A percentile compares a stretch with the other conserved stretches of the same genome.
Evolutionary conservation across 2,113 vertebrate genomes (phyloP).

Genomic region (Falcunculus frontatus): DNA sequence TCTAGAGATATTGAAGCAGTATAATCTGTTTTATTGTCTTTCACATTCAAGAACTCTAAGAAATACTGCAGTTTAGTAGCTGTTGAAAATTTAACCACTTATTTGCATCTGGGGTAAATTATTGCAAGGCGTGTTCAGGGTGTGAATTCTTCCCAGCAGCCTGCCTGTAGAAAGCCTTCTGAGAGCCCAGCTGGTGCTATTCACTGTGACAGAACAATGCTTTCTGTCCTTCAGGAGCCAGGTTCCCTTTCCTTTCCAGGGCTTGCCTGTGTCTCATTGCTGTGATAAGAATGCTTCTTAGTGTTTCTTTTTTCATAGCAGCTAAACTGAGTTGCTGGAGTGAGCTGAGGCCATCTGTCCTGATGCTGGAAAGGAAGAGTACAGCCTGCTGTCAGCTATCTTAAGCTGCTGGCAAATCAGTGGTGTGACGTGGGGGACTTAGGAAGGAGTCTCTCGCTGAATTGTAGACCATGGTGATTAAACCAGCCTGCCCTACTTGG

Average conservation of each 20-base stretch:
- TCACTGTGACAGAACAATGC: neutral
- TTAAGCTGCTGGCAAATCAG: constrained; percentile 4
- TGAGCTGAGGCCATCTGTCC: constrained; percentile 37
- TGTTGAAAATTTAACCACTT: neutral
- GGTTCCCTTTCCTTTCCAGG: neutral
- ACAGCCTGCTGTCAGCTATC: constrained; percentile 25
- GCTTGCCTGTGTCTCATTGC: neutral
- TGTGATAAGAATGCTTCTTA: neutral
- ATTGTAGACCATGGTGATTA: neutral
- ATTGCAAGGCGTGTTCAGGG: neutral
- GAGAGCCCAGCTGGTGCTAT: neutral
- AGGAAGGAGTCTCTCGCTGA: neutral
- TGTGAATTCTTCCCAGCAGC: neutral
- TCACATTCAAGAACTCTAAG: neutral
- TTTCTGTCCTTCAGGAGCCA: neutral
- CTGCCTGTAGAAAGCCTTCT: neutral
- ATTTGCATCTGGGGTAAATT: neutral
- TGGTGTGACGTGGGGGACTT: neutral
- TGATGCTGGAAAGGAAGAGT: constrained; percentile 16
- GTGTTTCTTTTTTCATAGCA: neutral
- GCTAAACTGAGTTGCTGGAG: neutral
- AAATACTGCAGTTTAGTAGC: neutral
- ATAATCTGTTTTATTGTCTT: neutral
- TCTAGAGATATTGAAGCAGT: neutral
- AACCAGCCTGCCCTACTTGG: constrained; percentile 30